Conservation (phyloP, 2,888 invertebrate species). For the Cepaea hortensis region DNA sequence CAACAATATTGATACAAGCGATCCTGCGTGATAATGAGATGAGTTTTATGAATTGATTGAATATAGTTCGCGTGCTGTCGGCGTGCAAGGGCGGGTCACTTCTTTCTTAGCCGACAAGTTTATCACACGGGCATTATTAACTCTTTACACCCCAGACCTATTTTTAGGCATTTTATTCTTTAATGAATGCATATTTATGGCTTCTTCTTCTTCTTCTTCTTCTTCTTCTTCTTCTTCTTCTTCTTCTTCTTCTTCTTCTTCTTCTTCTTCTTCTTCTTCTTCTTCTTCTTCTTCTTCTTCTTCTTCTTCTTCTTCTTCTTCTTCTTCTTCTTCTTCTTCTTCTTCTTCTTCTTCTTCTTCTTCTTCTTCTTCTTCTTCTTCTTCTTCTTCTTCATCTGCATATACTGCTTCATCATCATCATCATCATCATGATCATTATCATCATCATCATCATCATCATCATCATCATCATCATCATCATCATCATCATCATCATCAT, state of each 20-base stretch:
- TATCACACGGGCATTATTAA: too few species aligned
- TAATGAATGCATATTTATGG: too few species aligned
- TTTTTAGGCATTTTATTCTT: too few species aligned
- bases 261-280: neutral
- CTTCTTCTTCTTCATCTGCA: neutral
- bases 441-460: conserved; percentile 43
- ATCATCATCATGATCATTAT: neutral
- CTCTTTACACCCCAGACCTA: too few species aligned
- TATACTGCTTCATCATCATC: too few species aligned
- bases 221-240: neutral
- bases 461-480: conserved; percentile 43
- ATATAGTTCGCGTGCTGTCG: too few species aligned
- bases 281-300: neutral
- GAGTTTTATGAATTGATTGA: too few species aligned
- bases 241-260: neutral
- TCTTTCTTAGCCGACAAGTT: too few species aligned
- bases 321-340: conserved; percentile 1
- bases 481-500: conserved; percentile 41
- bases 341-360: conserved; percentile 24
- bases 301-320: neutral
- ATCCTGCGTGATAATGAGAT: too few species aligned
- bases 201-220: too few species aligned
- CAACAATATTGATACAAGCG: too few species aligned
- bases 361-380: conserved; percentile 1
- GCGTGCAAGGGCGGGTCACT: too few species aligned